Base-by-base conservation (phyloP, 2,113 vertebrate species). In the Ophiodon elongatus region DNA sequence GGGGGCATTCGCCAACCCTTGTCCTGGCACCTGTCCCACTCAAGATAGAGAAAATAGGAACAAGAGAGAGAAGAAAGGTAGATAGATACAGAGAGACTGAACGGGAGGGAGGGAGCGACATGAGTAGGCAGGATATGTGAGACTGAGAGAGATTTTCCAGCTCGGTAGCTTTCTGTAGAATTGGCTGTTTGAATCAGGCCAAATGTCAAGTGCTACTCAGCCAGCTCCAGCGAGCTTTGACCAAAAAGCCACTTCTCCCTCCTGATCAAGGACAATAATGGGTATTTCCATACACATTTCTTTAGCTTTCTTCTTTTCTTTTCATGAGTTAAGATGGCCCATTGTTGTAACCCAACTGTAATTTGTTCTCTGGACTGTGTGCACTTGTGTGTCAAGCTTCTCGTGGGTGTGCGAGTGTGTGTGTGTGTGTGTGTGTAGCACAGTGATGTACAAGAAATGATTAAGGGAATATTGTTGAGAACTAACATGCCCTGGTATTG, bases 161-260 rank as follows among this genome's bases (percentile, higher is more conserved):
- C 89, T 91, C 73, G 72, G 84, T 83, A 83, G 89, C 81, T 92
- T 93, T 86, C 79, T 90, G 85, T 86, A 89, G 87, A 93, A 94
- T 90, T 89, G 90, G 82, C 93, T 93, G 86, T 94, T 95, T 94
- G 92, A 94, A 93, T 93, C 90, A 78, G 94, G 92, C 93, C 93
- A 94, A 95, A 94, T 94, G 94, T 95, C 94, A 94, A 94, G 93
- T 94, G 94, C 91, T 93, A 82, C 94, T 94, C 92, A 89, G 86
- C 84, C 83, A 85, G 88, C 90, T 92, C 87, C 77, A 65, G 69
- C 66, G 81, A 80, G 88, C 86, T 89, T 73, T 66, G 84, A 94
- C 91, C 92, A 92, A 92, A 89, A 76, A 89, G 88, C 85, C 75
- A 89, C 91, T 87, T 91, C 80, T 90, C 92, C 88, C 83, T 85